A percentile compares a stretch with the other conserved stretches of the same genome.
Conservation (phyloP, 2,797 vertebrate species). For the Luscinia luscinia region DNA sequence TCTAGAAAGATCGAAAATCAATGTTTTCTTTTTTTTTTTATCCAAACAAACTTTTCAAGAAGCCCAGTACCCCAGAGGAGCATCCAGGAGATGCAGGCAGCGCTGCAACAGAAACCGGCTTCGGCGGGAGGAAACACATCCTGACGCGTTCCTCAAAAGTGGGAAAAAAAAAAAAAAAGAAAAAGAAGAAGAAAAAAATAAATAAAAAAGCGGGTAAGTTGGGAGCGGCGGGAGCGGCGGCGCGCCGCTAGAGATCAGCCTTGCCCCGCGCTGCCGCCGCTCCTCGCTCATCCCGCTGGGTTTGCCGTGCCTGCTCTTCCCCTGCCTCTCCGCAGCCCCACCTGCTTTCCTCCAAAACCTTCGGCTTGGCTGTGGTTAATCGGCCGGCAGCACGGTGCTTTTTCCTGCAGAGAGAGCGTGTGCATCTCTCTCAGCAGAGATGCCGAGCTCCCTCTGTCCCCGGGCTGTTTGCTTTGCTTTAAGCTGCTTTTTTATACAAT, state of each 20-base stretch:
- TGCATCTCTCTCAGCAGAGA: not conserved
- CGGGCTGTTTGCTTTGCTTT: not conserved
- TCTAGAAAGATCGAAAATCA: not conserved
- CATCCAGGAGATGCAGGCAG: rapidly evolving
- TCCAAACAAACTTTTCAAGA: not conserved
- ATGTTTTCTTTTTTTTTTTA: not conserved
- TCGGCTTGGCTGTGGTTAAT: not conserved
- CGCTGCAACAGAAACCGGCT: not conserved
- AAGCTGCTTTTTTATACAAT: not conserved
- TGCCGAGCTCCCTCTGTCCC: not conserved
- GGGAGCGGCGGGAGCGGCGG: not conserved
- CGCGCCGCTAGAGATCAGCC: slow-evolving; percentile 88
- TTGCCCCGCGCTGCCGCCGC: slow-evolving; percentile 77
- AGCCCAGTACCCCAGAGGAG: rapidly evolving
- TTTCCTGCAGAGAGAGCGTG: not conserved
- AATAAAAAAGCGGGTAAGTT: no score
- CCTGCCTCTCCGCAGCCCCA: not conserved
- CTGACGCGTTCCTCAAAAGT: rapidly evolving
- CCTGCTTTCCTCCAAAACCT: not conserved
- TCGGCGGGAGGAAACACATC: not conserved
- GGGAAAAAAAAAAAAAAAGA: no score
- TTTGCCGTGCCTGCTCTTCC: not conserved
- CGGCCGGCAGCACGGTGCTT: not conserved
- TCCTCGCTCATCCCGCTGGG: not conserved
- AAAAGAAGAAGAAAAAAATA: no score